Evolutionary conservation across 2,113 vertebrate genomes (phyloP).

Genomic region (Anoura caudifer): DNA sequence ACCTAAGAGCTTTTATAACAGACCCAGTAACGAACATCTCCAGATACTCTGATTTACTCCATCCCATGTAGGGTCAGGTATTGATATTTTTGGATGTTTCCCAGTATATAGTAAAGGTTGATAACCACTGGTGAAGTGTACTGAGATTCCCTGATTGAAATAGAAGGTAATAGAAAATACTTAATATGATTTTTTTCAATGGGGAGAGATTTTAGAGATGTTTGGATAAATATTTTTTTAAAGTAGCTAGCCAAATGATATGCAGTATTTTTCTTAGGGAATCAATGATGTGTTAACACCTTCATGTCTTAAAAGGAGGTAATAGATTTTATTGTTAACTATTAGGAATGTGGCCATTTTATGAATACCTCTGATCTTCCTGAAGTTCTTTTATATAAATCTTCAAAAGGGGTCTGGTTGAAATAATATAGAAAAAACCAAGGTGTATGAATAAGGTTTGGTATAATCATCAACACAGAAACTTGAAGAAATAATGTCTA

Average conservation of each 20-base stretch:
- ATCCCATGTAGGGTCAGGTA: background rate
- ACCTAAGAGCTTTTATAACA: background rate
- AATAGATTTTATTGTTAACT: background rate
- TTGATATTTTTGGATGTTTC: slow-evolving; percentile 4
- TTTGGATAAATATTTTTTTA: background rate
- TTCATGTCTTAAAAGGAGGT: background rate
- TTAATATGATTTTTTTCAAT: background rate
- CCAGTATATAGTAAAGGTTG: background rate
- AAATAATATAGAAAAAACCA: background rate
- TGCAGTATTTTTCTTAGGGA: slow-evolving; percentile 2
- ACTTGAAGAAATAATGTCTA: background rate
- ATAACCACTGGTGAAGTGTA: background rate
- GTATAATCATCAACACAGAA: background rate
- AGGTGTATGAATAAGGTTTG: background rate
- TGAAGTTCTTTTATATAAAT: slow-evolving; percentile 5
- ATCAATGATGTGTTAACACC: background rate
- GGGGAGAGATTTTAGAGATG: background rate
- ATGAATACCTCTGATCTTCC: background rate
- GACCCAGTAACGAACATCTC: background rate
- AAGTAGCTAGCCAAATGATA: background rate
- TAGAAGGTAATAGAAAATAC: background rate
- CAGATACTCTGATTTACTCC: background rate
- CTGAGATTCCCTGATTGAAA: background rate
- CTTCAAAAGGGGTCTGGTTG: background rate
- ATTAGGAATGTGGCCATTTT: slow-evolving; percentile 13